Base-by-base conservation (phyloP, 2,797 vertebrate genomes). In the Acrossocheilus wenchowensis region DNA sequence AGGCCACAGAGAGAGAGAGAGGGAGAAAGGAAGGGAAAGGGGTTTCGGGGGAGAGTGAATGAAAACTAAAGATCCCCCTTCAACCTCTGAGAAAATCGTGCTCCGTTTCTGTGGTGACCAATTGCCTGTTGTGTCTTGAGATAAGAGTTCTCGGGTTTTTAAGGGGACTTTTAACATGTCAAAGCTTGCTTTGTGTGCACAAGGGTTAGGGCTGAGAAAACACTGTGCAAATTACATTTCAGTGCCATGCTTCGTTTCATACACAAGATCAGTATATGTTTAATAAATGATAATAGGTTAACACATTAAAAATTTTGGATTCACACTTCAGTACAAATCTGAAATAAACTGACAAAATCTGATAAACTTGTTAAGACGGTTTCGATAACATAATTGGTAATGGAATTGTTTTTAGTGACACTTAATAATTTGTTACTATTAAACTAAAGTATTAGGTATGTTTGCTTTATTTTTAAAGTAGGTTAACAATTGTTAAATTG, bases 151-250 rank as follows among this genome's bases (percentile, higher is more conserved):
- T 62, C 26, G 0, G 41, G 41, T 34, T 85, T 68, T 85, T 71
- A 48, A 48, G 66, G 78, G 17, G 66, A 77, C 75, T 75, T 86
- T 83, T 82, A 80, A 88, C 69, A 87, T 87, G 86, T 81, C 60
- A 81, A 85, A 52, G 75, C 21, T 87, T 48, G 83, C 86, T 86
- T 78, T 26, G 43, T 36, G 82, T 86, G 79, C 43, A 74, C 50
- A 77, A 82, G n/a, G 78, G 83, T 73, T 74, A 86, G 82, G 89
- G 69, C 81, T 82, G 87, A 83, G 88, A 89, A 48, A 68, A 71
- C 50, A 85, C 36, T 23, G 21, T 54, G 48, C 74, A 78, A 52
- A 78, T 85, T 71, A 17, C 74, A 68, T 87, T 15, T 81, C 77
- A 68, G 64, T 81, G 17, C 41, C 14, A 57, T 83, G 75, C 11